Evolutionary conservation across 1,140 invertebrate genomes (phyloP), one percentile per base, ranked within the genome.

Genomic region (Spodoptera litura): DNA sequence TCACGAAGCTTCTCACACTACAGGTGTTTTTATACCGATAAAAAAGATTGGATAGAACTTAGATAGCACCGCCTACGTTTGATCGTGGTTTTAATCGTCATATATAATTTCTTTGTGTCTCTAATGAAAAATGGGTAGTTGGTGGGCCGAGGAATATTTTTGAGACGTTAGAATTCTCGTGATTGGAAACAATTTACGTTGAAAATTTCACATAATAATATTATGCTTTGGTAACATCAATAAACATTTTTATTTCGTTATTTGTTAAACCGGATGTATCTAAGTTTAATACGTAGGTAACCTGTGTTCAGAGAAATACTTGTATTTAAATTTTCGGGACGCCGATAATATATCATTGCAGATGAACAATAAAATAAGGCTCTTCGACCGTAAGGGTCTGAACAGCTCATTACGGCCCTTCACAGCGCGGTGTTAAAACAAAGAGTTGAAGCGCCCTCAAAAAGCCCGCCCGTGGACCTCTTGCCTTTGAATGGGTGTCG

Each of bases 21-120:
- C 85, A 90, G 88, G 88, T 91, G 88, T 87, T 86, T 87, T 91
- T 91, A 87, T 89, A 81, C 83, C 81, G 58, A 75, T 77, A 81
- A 80, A 79, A 85, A 84, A 82, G 79, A 88, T 86, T 82, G 85
- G 85, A 85, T 81, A 80, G 78, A 80, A 72, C 79, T 85, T 77
- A 83, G 78, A 85, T 74, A 79, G 78, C 88, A 79, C 88, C 90
- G 87, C 90, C 89, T 87, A 90, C 88, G 81, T 81, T 83, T 83
- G 83, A 88, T 87, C 85, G 84, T 86, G 71, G 78, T 83, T 90
- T 87, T 90, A 89, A 90, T 90, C 86, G 81, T 83, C 85, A 82
- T 72, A 38, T n/a, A 72, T 61, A 79, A 79, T 75, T 61, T 70
- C 31, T 78, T 78, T 77, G 35, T 53, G 20, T 76, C 76, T 78